A percentile compares a stretch with the other conserved stretches of the same genome.
Evolutionary conservation across 1,140 invertebrate genomes (phyloP).

Genomic region (Parasteatoda tepidariorum): DNA sequence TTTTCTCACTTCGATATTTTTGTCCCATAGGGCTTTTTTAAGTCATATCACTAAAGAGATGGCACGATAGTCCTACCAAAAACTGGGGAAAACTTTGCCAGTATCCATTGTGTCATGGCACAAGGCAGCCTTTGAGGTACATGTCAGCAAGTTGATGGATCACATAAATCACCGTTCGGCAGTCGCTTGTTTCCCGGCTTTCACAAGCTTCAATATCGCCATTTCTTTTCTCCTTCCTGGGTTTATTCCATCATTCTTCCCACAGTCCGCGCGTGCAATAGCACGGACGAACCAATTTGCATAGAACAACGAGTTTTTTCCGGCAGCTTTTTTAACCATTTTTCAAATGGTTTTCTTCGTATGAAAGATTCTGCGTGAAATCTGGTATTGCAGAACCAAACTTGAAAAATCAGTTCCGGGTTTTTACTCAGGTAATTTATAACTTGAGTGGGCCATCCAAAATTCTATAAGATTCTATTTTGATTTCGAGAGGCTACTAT

Average conservation of each 20-base stretch:
- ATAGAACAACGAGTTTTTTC: slow-evolving; percentile 39
- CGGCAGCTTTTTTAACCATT: slow-evolving; percentile 49
- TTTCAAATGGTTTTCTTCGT: slow-evolving; percentile 40
- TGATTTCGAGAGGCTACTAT: slow-evolving; percentile 11
- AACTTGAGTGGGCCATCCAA: slow-evolving; percentile 29
- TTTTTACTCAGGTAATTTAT: slow-evolving; percentile 20
- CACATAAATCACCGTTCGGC: slow-evolving; percentile 50
- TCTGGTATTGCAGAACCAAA: background rate
- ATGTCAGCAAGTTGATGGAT: slow-evolving; percentile 52
- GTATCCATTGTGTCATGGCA: slow-evolving; percentile 33
- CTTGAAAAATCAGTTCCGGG: slow-evolving; percentile 8
- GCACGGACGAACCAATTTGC: slow-evolving; percentile 33
- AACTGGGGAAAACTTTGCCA: slow-evolving; percentile 23
- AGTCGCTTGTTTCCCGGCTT: slow-evolving; percentile 15
- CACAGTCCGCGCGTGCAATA: slow-evolving; percentile 6
- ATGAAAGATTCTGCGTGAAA: slow-evolving; percentile 38
- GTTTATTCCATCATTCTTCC: slow-evolving; percentile 22
- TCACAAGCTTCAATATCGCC: background rate
- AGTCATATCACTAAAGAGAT: slow-evolving; percentile 12
- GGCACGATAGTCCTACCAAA: background rate
- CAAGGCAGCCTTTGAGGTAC: slow-evolving; percentile 33
- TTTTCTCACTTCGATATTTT: slow-evolving; percentile 21
- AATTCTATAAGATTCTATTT: slow-evolving; percentile 4
- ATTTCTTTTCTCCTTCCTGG: background rate
- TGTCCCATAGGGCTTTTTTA: slow-evolving; percentile 31